A percentile compares a stretch with the other conserved stretches of the same genome.
These are phyloP conservation scores for Petrocephalus sullivani DNA, from an alignment of 2,797 vertebrate genomes.

Conservation along the genomic window DNA sequence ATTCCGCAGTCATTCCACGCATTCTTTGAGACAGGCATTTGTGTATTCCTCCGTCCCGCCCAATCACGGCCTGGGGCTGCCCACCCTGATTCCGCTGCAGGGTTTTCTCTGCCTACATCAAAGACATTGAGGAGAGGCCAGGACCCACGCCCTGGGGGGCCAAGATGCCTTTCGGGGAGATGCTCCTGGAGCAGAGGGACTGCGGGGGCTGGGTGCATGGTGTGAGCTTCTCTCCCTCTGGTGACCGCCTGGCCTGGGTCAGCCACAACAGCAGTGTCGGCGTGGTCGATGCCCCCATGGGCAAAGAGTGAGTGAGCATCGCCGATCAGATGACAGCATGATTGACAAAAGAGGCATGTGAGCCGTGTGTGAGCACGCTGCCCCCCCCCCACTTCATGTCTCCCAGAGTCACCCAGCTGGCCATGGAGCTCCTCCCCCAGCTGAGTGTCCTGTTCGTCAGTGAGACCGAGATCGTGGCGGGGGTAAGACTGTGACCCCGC, in stretches of 20 bases:
- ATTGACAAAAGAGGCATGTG: not conserved
- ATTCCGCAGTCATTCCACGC: not conserved
- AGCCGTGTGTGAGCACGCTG: not conserved
- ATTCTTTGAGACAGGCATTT: not conserved
- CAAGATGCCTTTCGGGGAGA: conserved; percentile 75
- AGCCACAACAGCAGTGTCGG: conserved; percentile 69
- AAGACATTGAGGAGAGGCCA: conserved; percentile 74
- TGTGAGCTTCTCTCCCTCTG: conserved; percentile 68
- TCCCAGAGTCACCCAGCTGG: conserved; percentile 62
- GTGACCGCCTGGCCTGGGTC: conserved; percentile 67
- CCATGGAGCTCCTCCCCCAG: conserved; percentile 50
- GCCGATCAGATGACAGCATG: not conserved
- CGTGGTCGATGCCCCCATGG: conserved; percentile 60
- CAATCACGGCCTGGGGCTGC: not conserved
- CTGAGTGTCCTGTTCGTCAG: conserved; percentile 57
- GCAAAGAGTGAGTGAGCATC: conserved; percentile 60
- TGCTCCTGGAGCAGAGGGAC: conserved; percentile 66
- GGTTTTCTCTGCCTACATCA: conserved; percentile 71
- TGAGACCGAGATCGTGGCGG: conserved; percentile 59
- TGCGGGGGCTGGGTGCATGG: conserved; percentile 75
- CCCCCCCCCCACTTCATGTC: not conserved
- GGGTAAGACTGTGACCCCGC: conserved; percentile 43
- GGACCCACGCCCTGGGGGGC: conserved; percentile 70
- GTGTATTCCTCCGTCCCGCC: not conserved
- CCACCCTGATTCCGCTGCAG: conserved; percentile 34